Evolutionary conservation across 2,797 vertebrate genomes (phyloP), one percentile per base, ranked within the genome.

Genomic region (Rhincodon typus): DNA sequence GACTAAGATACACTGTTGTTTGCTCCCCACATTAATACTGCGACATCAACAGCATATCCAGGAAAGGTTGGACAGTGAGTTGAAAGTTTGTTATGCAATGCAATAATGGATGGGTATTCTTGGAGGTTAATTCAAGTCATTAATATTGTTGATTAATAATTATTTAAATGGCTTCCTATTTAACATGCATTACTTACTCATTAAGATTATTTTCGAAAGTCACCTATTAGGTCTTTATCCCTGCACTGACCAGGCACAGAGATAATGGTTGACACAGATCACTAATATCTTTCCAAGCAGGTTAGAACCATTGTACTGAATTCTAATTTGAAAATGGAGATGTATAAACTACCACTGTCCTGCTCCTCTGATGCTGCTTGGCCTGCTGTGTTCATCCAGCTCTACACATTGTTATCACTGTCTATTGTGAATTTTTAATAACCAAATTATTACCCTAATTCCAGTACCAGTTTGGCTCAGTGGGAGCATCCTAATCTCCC

Each of bases 181-280:
- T 93, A 93, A 66, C 88, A 30, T 88, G 34, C n/a, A 67, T 12
- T 93, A 93, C 69, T 93, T 69, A 93, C 21, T 69, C 90, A 91
- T 66, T 62, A 67, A 69, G n/a, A 69, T 93, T 84, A 84, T 93
- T 93, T 93, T 50, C 66, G 90, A 42, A n/a, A 67, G 69, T 13
- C 38, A 93, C 62, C 19, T 25, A 67, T 69, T 21, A 38, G n/a
- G 21, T 67, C 19, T 93, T 67, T 21, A 93, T 93, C 19, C 34
- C 34, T 66, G 34, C n/a, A 23, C 17, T 38, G 38, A 91, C 30
- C 67, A 62, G 38, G 90, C 90, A 3, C 34, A 93, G n/a, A 91
- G n/a, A n/a, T n/a, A 93, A 67, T 17, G 6, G 19, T 67, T 1
- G 42, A 17, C 17, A 91, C 57, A n/a, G 17, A n/a, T 4, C 6